Evolutionary conservation across 1,140 invertebrate genomes (phyloP), one percentile per base, ranked within the genome.

Genomic region (Philopotamus ludificatus): DNA sequence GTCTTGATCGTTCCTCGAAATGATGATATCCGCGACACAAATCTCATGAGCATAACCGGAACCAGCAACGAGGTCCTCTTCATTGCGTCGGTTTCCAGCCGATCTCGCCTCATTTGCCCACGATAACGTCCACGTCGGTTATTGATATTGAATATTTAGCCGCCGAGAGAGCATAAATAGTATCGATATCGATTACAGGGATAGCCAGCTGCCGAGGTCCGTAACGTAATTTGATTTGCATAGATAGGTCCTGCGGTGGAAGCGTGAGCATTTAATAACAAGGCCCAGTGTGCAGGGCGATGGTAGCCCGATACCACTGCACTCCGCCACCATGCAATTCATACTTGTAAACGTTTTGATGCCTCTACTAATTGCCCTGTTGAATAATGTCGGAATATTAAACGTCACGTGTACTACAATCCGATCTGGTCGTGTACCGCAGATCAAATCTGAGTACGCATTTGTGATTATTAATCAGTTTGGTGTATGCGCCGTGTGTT

Each of bases 321-420:
- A 20, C 44, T 9, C n/a, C n/a, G n/a, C n/a, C 18, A 47, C 8
- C 18, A 47, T 47, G 44, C 44, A 47, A 47, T 47, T 47, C 44
- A 47, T 47, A 47, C 10, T 47, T 47, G 44, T 47, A 47, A 47
- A 47, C 44, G 44, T 20, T 47, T 47, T 47, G 44, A 47, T 47
- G 15, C 44, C 8, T 47, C 18, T 20, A 47, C 44, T 47, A 47
- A 47, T 47, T 47, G 44, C 44, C 10, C 28, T 7, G 28, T 12
- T 34, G 28, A 34, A 34, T 34, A 34, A 34, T 34, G 28, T 15
- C 44, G 44, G 44, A 47, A 47, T 34, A 34, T 34, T 34, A 34
- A 34, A 34, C 28, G 28, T 34, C 28, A 34, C 12, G 12, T 34
- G 28, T 34, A 7, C 28, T n/a, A n/a, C n/a, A n/a, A n/a, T n/a